These are phyloP conservation scores for Hyaena hyaena DNA, from an alignment of 2,113 vertebrate species.

Conservation along the genomic window DNA sequence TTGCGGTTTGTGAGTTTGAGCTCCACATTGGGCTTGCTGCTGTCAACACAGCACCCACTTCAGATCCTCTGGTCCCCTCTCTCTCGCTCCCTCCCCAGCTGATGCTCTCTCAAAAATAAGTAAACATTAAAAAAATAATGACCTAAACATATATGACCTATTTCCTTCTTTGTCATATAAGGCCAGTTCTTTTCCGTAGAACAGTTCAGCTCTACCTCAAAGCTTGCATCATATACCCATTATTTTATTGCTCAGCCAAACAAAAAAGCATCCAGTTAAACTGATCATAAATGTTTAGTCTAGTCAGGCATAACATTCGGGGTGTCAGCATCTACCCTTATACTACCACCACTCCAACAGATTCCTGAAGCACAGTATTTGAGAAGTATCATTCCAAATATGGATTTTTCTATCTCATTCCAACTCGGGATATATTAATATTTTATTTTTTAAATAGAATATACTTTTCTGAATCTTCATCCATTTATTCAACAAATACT, in stretches of 20 bases:
- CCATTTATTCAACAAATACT: neutral
- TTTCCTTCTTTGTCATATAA: constrained; percentile 8
- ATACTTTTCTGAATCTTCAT: neutral
- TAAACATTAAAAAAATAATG: neutral
- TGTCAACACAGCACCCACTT: too few relatives aligned
- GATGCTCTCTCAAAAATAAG: too few relatives aligned
- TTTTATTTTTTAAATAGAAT: constrained; percentile 29
- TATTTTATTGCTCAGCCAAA: neutral
- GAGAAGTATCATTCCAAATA: neutral
- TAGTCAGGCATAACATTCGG: neutral
- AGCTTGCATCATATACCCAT: neutral
- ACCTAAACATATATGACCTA: neutral
- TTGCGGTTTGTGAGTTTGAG: too few relatives aligned
- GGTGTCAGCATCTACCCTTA: neutral
- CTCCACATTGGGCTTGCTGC: too few relatives aligned
- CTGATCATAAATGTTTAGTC: neutral
- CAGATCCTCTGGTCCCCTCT: too few relatives aligned
- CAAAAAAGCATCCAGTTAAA: neutral
- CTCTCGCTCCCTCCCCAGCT: too few relatives aligned
- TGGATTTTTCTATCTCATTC: constrained; percentile 8
- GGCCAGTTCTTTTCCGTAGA: neutral
- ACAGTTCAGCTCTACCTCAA: neutral
- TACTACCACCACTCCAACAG: neutral
- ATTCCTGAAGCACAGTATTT: neutral
- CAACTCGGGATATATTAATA: neutral